Base-by-base conservation (phyloP, 2,797 vertebrate genomes). In the Rhincodon typus region DNA sequence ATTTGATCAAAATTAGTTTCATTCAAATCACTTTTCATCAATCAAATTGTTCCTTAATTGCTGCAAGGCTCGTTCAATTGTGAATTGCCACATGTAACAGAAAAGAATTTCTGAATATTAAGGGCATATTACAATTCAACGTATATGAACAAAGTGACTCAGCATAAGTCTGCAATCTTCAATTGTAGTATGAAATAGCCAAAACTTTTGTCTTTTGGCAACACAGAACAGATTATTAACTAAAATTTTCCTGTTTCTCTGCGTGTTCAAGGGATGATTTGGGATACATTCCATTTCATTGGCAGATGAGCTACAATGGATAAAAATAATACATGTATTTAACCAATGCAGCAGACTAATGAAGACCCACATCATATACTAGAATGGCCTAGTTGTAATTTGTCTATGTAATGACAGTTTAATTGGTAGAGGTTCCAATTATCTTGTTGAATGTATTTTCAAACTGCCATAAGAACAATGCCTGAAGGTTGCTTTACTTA, bases 241-340 rank as follows among this genome's bases (percentile, higher is more conserved):
- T 46, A 30, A 74, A 27, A 34, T 94, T 13, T 50, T 50, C 34
- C 25, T 74, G 46, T 21, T 34, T 74, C 46, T 25, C 70, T 74
- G 46, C 13, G n/a, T 93, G 6, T 7, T 70, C 93, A 34, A 72
- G 25, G 30, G 15, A 15, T 53, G 17, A 2, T 74, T 34, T 74
- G 94, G 27, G n/a, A 42, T 93, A 19, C n/a, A 25, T 93, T 94
- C 94, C 95, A 96, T 96, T 96, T 96, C 95, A 96, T 95, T 96
- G 96, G 79, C 34, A 96, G 96, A 96, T 96, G 96, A 97, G 96
- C 96, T 96, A 96, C 93, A 38, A 38, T 67, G 19, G n/a, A 21
- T 42, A 21, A 38, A n/a, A 67, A 42, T 17, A 3, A 91, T 62
- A 17, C 30, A 57, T n/a, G 17, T 57, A 66, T 38, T 17, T 1